Percentiles rank a stretch among this genome's conserved stretches.
Evolutionary conservation across 1,140 invertebrate genomes (phyloP).

Genomic region (Manduca sexta): DNA sequence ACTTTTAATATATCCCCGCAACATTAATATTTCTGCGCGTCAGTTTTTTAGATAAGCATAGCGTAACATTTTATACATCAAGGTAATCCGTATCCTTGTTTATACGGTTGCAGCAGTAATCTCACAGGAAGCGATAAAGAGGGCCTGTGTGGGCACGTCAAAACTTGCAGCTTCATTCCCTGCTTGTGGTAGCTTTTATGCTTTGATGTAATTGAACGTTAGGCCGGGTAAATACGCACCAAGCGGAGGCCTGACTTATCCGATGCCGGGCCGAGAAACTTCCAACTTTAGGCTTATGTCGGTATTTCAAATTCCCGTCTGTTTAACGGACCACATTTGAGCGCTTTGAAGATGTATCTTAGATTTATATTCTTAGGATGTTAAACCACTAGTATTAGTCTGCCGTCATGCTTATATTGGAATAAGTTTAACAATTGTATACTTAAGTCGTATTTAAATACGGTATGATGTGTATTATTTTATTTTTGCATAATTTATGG

Average conservation of each 20-base stretch:
- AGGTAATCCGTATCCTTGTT: constrained; percentile 22
- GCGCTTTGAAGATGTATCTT: too few species aligned
- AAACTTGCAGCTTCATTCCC: constrained; percentile 13
- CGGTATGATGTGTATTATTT: too few species aligned
- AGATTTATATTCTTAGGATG: too few species aligned
- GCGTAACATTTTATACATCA: constrained; percentile 20
- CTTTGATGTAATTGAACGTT: constrained; percentile 22
- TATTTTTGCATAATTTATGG: too few species aligned
- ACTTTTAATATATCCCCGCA: neutral
- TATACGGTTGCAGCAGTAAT: constrained; percentile 20
- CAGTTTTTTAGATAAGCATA: neutral
- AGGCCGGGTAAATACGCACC: constrained; percentile 5
- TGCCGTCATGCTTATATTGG: too few species aligned
- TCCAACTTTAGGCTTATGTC: too few species aligned
- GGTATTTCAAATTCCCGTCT: neutral
- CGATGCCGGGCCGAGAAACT: neutral
- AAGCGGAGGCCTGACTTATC: constrained; percentile 7
- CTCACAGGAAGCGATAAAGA: constrained; percentile 27
- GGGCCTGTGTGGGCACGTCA: constrained; percentile 15
- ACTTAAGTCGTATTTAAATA: too few species aligned
- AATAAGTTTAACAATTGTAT: too few species aligned
- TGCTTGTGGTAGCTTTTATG: constrained; percentile 27
- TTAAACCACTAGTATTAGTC: too few species aligned
- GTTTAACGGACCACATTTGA: too few species aligned
- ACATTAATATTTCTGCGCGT: neutral